Evolutionary conservation across 2,888 invertebrate genomes (phyloP).

Genomic region (Drosophila multiciliata): DNA sequence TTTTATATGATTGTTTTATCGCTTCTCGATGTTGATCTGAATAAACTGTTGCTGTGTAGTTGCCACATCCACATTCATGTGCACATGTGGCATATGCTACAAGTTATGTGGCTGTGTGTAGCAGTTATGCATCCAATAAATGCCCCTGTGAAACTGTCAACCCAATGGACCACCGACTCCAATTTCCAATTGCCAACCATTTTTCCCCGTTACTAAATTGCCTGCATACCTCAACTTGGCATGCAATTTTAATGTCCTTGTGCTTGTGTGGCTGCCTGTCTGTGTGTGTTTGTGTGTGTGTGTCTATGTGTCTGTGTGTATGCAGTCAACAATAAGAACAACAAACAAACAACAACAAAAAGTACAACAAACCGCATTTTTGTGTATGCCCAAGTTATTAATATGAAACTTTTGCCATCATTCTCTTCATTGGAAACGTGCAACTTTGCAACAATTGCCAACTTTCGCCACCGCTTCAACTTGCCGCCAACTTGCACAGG

Average conservation of each 20-base stretch:
- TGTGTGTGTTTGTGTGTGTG: slow-evolving; percentile 15
- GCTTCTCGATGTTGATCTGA: slow-evolving; percentile 11
- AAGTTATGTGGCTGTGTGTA: not conserved
- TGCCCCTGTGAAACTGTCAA: slow-evolving; percentile 38
- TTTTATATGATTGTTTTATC: not conserved
- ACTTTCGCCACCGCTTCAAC: slow-evolving; percentile 22
- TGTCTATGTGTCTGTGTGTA: slow-evolving; percentile 10
- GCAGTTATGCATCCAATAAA: slow-evolving; percentile 41
- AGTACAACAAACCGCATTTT: slow-evolving; percentile 11
- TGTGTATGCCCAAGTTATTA: slow-evolving; percentile 39
- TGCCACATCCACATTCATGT: not conserved
- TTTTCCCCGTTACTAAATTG: slow-evolving; percentile 19
- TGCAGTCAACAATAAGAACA: slow-evolving; percentile 35
- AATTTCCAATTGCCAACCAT: slow-evolving; percentile 30
- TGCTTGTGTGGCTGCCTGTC: slow-evolving; percentile 24
- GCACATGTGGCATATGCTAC: not conserved
- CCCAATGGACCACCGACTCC: slow-evolving; percentile 22
- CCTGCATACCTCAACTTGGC: slow-evolving; percentile 52
- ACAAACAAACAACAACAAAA: slow-evolving; percentile 27
- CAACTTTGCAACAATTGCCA: slow-evolving; percentile 48
- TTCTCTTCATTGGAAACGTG: slow-evolving; percentile 36
- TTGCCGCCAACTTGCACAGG: slow-evolving; percentile 86
- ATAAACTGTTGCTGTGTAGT: slow-evolving; percentile 34
- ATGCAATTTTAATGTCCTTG: slow-evolving; percentile 75
- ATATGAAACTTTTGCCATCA: slow-evolving; percentile 52